phyloP scores from a whole-genome alignment of 2,113 vertebrate species.

The Gymnocephalus cernua region DNA sequence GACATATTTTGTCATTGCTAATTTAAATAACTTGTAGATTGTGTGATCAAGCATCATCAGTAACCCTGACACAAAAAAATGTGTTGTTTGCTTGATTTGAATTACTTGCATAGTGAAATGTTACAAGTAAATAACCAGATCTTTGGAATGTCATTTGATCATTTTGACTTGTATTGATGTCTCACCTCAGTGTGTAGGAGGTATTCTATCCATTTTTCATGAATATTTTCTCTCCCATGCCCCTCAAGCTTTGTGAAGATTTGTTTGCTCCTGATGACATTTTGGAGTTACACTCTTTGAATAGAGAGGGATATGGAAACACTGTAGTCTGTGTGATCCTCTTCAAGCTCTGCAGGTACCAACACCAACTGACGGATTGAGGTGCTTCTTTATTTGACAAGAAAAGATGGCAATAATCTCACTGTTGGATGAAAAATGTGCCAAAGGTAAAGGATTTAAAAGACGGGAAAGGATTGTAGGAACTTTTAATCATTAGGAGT shows the following conservation, averaged over 20 bases:
- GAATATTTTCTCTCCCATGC: conserved; percentile 17
- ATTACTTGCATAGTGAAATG: neutral
- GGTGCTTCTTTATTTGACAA: conserved; percentile 39
- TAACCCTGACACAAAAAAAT: neutral
- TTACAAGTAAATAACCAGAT: neutral
- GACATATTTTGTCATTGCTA: neutral
- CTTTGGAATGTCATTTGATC: conserved; percentile 1
- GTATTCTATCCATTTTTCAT: conserved; percentile 17
- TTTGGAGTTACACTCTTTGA: conserved; percentile 18
- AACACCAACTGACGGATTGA: conserved; percentile 15
- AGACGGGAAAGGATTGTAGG: conserved; percentile 51
- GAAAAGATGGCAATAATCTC: conserved; percentile 33
- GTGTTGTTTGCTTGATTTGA: neutral
- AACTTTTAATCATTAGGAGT: conserved; percentile 67
- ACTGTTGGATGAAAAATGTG: conserved; percentile 39
- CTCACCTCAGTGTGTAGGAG: conserved; percentile 14
- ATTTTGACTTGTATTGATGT: conserved; percentile 4
- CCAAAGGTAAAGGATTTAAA: conserved; percentile 44
- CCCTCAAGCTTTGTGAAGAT: conserved; percentile 8
- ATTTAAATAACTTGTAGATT: neutral
- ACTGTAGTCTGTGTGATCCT: neutral
- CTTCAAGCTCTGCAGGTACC: conserved; percentile 5
- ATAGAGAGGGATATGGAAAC: neutral
- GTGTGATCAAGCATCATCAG: neutral
- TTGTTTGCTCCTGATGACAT: conserved; percentile 20